Evolutionary conservation across 2,113 vertebrate species (phyloP), one percentile per base, ranked within the genome.

Genomic region (Oreochromis niloticus): DNA sequence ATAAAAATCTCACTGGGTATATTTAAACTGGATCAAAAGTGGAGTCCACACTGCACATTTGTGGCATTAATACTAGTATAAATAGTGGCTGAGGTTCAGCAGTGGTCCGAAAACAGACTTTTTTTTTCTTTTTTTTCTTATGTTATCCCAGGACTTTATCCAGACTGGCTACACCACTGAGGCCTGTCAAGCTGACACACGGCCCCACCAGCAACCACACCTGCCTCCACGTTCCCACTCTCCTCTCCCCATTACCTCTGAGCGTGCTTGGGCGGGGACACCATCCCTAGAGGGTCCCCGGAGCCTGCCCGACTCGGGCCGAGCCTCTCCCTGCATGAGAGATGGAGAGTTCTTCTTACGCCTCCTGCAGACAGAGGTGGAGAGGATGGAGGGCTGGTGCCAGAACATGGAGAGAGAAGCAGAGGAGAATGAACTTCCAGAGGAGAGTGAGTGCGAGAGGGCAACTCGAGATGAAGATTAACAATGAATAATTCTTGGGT

Each of bases 361-460:
- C 85, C 97, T 99, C 80, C 96, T 99, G 93, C 98, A 99, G 94
- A 97, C 97, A 0, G 99, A 99, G 92, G 98, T 99, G 95, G 98
- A 99, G 93, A 97, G 98, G 96, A 97, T 99, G 97, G 99, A 99
- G 95, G 97, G 97, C 14, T 99, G 98, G 98, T 99, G 98, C 95
- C 98, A 98, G 96, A 98, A 96, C 95, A 99, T 99, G 98, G 98
- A 99, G 91, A 96, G 97, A 27, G 98, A 99, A 93, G 98, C 98
- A 0, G 98, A 99, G 94, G 98, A 99, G 89, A 98, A 98, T 0
- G 97, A 99, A 87, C 96, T 99, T 90, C 98, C 98, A 0, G 98
- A 99, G 90, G 98, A 99, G 94, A 96, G 99, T 99, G 95, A 98
- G 98, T 97, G 78, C 14, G 11, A 6, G 48, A 50, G 10, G 32